A percentile compares a stretch with the other conserved stretches of the same genome.
These are phyloP conservation scores for Coptotermes formosanus DNA, from an alignment of 1,140 invertebrate genomes.

Conservation along the genomic window DNA sequence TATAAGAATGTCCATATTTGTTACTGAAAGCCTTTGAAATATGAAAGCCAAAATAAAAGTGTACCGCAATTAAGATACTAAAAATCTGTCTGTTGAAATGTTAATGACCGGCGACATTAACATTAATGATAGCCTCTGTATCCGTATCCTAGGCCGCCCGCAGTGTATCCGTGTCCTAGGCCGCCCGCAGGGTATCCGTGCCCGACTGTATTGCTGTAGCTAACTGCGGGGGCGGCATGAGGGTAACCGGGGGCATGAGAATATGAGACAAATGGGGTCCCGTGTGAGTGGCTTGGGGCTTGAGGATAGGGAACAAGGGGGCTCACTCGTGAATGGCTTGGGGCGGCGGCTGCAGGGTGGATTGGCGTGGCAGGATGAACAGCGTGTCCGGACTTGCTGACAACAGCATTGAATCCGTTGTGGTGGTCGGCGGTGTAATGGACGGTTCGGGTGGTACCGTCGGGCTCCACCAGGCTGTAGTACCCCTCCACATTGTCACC, in stretches of 20 bases:
- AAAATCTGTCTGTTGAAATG: too few relatives aligned
- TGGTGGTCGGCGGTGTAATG: slow-evolving; percentile 37
- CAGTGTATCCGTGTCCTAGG: neutral
- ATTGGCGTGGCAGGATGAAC: slow-evolving; percentile 44
- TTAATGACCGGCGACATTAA: too few relatives aligned
- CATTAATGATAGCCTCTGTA: neutral
- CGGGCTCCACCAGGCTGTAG: slow-evolving; percentile 39
- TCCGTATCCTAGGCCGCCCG: neutral
- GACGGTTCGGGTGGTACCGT: slow-evolving; percentile 37
- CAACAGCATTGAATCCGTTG: slow-evolving; percentile 39
- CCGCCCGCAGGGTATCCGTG: neutral
- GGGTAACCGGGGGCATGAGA: neutral
- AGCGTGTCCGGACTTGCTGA: slow-evolving; percentile 24
- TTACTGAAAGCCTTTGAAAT: too few relatives aligned
- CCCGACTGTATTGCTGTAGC: neutral
- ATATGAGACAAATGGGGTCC: neutral
- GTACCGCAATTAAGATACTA: too few relatives aligned
- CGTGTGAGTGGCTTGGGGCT: neutral
- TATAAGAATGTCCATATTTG: too few relatives aligned
- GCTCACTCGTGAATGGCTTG: neutral
- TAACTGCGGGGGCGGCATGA: neutral
- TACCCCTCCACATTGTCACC: slow-evolving; percentile 37
- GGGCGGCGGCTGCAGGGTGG: neutral
- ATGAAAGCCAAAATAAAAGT: too few relatives aligned
- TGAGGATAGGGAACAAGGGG: neutral